Evolutionary conservation across 2,113 vertebrate genomes (phyloP).

Genomic region (Romanogobio albipinnatus): DNA sequence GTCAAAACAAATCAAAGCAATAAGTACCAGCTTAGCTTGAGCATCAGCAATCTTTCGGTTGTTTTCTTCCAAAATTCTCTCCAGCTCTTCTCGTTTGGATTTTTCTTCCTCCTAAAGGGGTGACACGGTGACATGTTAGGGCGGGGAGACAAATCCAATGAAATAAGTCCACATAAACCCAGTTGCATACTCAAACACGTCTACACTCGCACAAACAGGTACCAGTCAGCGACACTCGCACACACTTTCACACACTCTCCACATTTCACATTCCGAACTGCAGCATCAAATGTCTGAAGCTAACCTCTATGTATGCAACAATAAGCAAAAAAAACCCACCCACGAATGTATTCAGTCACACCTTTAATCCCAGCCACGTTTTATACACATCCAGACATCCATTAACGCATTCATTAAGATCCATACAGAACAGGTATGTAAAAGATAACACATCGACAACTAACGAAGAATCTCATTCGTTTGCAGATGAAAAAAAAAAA

Average conservation of each 20-base stretch:
- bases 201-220: slow-evolving; percentile 13
- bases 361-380: slow-evolving; percentile 45
- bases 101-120: slow-evolving; percentile 99
- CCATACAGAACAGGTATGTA: slow-evolving; percentile 67
- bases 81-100: slow-evolving; percentile 97
- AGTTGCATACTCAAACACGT: slow-evolving; percentile 44
- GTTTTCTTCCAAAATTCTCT: slow-evolving; percentile 99
- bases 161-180: slow-evolving; percentile 46
- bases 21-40: slow-evolving; percentile 95
- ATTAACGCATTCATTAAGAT: slow-evolving; percentile 55
- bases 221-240: slow-evolving; percentile 39
- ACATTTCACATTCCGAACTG: slow-evolving; percentile 30
- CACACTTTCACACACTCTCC: slow-evolving; percentile 41
- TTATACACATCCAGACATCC: slow-evolving; percentile 49
- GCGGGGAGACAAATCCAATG: slow-evolving; percentile 53
- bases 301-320: slow-evolving; percentile 20
- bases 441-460: slow-evolving; percentile 58
- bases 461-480: slow-evolving; percentile 47
- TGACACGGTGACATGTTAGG: slow-evolving; percentile 91
- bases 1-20: background rate
- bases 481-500: slow-evolving; percentile 50
- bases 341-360: slow-evolving; percentile 60
- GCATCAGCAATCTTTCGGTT: slow-evolving; percentile 99
- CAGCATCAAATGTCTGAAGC: slow-evolving; percentile 45
- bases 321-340: slow-evolving; percentile 48